Evolutionary conservation across 2,797 vertebrate genomes (phyloP), one percentile per base, ranked within the genome.

Genomic region (Catharus ustulatus): DNA sequence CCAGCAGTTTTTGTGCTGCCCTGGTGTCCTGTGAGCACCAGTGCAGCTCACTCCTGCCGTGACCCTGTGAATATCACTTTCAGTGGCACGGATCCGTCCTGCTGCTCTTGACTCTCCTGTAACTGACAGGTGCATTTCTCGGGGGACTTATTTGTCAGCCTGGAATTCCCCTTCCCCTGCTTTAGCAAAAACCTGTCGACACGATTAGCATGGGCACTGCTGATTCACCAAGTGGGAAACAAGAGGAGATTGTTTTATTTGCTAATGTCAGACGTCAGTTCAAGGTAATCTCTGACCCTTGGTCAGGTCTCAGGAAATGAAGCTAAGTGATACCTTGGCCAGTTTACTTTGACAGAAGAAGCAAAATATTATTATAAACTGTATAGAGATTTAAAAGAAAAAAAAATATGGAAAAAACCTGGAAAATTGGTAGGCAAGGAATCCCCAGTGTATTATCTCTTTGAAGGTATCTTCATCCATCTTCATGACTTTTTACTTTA

Each of bases 401-500:
- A 80, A 57, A 30, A 80, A 58, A n/a, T 9, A 77, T 16, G 15
- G 14, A 77, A 79, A 83, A 85, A 83, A n/a, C 15, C 73, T 93
- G 73, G 76, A 88, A 80, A 84, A 26, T 43, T 89, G 77, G 29
- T 87, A 82, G 54, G 49, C 3, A 10, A 59, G 71, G 71, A 81
- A 82, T 96, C 93, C 92, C 90, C 48, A 79, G 80, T 82, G 72
- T 91, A 94, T 96, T 78, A 81, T 86, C 74, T 94, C 67, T 96
- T 96, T 95, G 93, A 97, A 97, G 96, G 87, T 84, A 87, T 94
- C 21, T 78, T 94, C 96, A 97, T 97, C 93, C 93, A 96, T 97
- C 96, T 97, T 97, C 95, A 79, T 97, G 90, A 96, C 93, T 97
- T 96, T 97, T 96, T 79, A 54, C 87, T 98, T 97, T 96, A 97